These are phyloP conservation scores for Barnardius zonarius DNA, from an alignment of 2,113 vertebrate genomes.

Conservation along the genomic window DNA sequence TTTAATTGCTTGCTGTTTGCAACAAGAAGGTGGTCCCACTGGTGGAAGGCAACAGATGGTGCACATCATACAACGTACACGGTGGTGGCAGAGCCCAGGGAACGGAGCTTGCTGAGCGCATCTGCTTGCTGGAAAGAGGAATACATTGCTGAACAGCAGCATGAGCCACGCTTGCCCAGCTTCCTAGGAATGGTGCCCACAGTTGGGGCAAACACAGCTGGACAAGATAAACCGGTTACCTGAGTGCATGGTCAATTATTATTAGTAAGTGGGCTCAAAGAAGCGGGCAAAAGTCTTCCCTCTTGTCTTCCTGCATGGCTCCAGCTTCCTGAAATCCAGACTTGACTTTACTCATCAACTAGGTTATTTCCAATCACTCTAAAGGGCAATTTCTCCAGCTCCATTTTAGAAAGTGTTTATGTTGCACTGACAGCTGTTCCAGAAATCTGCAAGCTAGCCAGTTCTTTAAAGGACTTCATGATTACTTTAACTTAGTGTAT, in stretches of 20 bases:
- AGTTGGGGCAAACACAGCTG: neutral
- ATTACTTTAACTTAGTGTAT: neutral
- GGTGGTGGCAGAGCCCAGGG: neutral
- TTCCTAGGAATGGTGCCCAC: neutral
- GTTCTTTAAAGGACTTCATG: neutral
- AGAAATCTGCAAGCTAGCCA: constrained; percentile 31
- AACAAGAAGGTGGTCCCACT: neutral
- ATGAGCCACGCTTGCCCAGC: neutral
- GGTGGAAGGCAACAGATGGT: neutral
- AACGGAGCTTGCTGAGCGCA: fast-evolving
- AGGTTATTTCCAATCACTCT: constrained; percentile 20
- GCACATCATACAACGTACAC: fast-evolving
- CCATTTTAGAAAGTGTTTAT: constrained; percentile 45
- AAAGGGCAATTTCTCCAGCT: constrained; percentile 25
- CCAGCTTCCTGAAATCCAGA: neutral
- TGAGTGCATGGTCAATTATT: neutral
- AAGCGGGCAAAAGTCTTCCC: neutral
- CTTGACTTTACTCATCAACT: constrained; percentile 1
- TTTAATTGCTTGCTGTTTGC: neutral
- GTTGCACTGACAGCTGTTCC: constrained; percentile 5
- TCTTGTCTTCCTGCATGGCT: neutral
- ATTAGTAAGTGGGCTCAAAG: neutral
- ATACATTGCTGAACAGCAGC: neutral
- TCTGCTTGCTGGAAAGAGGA: neutral
- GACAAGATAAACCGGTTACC: neutral